A percentile compares a stretch with the other conserved stretches of the same genome.
phyloP scores from a whole-genome alignment of 2,888 invertebrate species.

The Hylaea fasciaria region DNA sequence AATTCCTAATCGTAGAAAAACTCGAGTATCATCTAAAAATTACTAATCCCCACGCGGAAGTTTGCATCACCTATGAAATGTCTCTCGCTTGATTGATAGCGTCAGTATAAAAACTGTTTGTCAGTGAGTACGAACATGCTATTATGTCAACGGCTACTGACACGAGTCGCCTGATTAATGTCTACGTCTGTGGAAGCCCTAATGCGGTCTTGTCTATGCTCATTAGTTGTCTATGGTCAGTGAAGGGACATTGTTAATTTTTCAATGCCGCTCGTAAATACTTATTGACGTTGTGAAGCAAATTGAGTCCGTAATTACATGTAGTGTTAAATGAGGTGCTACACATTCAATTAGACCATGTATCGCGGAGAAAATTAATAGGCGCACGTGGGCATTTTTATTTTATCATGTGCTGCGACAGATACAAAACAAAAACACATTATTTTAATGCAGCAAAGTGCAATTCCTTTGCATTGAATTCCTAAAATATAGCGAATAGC shows the following conservation, averaged over 20 bases:
- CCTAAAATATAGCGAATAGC: no score
- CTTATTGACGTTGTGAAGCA: constrained; percentile 24
- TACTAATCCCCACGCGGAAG: constrained; percentile 74
- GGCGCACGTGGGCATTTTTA: constrained; percentile 2
- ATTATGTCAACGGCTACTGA: constrained; percentile 75
- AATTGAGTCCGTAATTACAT: constrained; percentile 27
- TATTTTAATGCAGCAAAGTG: no score
- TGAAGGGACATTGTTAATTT: constrained; percentile 40
- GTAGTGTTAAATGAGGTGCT: constrained; percentile 25
- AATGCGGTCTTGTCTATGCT: constrained; percentile 59
- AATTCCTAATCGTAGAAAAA: constrained; percentile 17
- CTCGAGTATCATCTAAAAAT: constrained; percentile 46
- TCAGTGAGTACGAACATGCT: constrained; percentile 63
- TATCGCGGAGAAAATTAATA: constrained; percentile 1
- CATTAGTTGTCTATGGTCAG: constrained; percentile 68
- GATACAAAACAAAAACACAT: no score
- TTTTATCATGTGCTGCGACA: no score
- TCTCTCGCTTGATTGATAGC: constrained; percentile 72
- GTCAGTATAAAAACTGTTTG: constrained; percentile 72
- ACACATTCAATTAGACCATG: constrained; percentile 21
- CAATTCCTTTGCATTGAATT: no score
- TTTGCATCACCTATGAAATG: constrained; percentile 55
- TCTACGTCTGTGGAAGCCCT: constrained; percentile 59
- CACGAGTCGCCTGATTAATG: constrained; percentile 75
- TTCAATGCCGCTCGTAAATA: constrained; percentile 33